These are phyloP conservation scores for Turnix velox DNA, from an alignment of 2,113 vertebrate species.

Conservation along the genomic window DNA sequence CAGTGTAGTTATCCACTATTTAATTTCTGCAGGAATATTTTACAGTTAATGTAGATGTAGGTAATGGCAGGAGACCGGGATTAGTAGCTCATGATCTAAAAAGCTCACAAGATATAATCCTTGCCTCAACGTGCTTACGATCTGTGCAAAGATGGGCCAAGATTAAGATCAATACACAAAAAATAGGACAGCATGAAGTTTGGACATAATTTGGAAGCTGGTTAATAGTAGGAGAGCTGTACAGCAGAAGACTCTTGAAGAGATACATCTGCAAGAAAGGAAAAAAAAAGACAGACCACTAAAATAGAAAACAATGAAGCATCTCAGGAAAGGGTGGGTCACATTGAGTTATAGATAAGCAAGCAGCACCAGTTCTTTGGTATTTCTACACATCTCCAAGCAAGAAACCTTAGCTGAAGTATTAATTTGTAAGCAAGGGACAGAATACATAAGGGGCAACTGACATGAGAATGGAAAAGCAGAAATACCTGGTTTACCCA, in stretches of 20 bases:
- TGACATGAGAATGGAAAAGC: background rate
- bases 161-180: slow-evolving; percentile 38
- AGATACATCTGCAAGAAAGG: background rate
- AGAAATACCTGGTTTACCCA: background rate
- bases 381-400: background rate
- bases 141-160: background rate
- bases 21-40: background rate
- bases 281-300: background rate
- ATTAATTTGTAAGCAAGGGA: background rate
- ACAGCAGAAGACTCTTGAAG: background rate
- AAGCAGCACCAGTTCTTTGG: background rate
- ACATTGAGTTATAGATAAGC: background rate
- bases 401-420: background rate
- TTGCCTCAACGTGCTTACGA: slow-evolving; percentile 11
- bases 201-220: background rate
- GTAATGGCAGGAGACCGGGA: background rate
- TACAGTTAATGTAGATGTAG: background rate
- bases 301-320: slow-evolving; percentile 16
- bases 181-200: background rate
- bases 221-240: background rate
- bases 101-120: slow-evolving; percentile 38
- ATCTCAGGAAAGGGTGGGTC: slow-evolving; percentile 56
- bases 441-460: too few species aligned
- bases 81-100: slow-evolving; percentile 12
- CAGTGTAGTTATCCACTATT: background rate